Conservation (phyloP, 2,797 vertebrate species). For the Rhinophrynus dorsalis region DNA sequence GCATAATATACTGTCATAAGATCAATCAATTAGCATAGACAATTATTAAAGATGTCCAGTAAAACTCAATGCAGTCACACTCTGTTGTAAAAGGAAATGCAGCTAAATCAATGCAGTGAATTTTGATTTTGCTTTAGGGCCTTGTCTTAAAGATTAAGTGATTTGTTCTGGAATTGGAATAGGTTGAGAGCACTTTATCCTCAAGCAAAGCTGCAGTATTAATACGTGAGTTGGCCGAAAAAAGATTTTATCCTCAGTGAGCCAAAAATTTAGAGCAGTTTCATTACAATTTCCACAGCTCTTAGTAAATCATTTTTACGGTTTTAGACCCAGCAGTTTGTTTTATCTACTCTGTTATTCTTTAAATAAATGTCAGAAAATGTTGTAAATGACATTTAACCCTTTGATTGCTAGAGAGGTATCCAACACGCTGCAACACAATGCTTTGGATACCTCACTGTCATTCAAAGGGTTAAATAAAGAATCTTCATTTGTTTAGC, state of each 20-base stretch:
- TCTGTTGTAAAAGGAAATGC: slow-evolving; percentile 31
- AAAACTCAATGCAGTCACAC: slow-evolving; percentile 47
- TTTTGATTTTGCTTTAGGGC: slow-evolving; percentile 48
- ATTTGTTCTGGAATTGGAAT: slow-evolving; percentile 55
- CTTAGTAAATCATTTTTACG: slow-evolving; percentile 49
- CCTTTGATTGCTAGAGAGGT: no score
- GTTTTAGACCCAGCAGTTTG: slow-evolving; percentile 15
- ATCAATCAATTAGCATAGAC: slow-evolving; percentile 54
- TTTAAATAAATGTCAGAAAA: neutral
- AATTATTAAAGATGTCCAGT: slow-evolving; percentile 48
- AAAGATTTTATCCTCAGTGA: slow-evolving; percentile 51
- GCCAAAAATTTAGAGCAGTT: slow-evolving; percentile 54
- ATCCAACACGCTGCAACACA: no score
- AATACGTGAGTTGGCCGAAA: slow-evolving; percentile 50
- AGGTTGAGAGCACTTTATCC: slow-evolving; percentile 54
- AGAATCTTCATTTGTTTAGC: no score
- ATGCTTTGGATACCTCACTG: no score
- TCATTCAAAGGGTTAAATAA: no score
- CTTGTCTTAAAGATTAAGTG: slow-evolving; percentile 56
- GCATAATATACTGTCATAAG: slow-evolving; percentile 38
- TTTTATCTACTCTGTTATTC: neutral
- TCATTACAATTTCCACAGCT: slow-evolving; percentile 32
- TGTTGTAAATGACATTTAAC: no score
- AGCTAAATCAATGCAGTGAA: slow-evolving; percentile 46
- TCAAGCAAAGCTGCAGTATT: slow-evolving; percentile 51